Conservation (phyloP, 2,888 invertebrate species). For the Orthosia cruda region DNA sequence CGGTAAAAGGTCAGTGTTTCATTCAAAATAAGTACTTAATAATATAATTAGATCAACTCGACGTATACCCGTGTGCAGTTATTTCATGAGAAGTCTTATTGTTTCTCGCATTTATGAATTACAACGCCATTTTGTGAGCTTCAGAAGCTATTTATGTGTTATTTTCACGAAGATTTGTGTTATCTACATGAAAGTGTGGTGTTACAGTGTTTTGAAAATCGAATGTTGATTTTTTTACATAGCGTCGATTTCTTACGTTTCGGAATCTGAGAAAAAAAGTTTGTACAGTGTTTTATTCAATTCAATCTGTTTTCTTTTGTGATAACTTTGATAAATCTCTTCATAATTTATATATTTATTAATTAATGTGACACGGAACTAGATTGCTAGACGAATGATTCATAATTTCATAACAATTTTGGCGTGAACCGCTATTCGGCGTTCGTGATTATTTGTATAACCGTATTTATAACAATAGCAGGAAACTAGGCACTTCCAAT, state of each 20-base stretch:
- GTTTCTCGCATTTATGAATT: conserved; percentile 83
- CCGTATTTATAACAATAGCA: conserved; percentile 36
- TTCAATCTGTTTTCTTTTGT: conserved; percentile 1
- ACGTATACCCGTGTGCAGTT: conserved; percentile 87
- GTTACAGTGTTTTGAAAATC: conserved; percentile 56
- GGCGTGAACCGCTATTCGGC: conserved; percentile 34
- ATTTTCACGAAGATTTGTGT: conserved; percentile 56
- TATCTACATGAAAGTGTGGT: conserved; percentile 38
- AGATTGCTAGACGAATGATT: conserved; percentile 37
- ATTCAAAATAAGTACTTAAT: conserved; percentile 83
- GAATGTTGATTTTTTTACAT: conserved; percentile 60
- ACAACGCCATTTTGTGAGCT: conserved; percentile 86
- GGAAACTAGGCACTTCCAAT: conserved; percentile 29
- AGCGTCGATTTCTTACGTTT: conserved; percentile 57
- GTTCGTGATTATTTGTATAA: conserved; percentile 48
- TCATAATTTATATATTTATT: background rate
- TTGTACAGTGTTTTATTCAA: conserved; percentile 44
- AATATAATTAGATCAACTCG: conserved; percentile 84
- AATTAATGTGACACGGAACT: conserved; percentile 40
- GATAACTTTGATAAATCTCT: background rate
- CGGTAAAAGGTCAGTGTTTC: conserved; percentile 82
- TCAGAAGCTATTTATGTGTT: conserved; percentile 66
- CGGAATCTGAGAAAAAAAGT: conserved; percentile 44
- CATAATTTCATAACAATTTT: conserved; percentile 53
- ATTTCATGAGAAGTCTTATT: conserved; percentile 87